Conservation (phyloP, 2,888 invertebrate genomes). For the Rugalucina vietnamica region DNA sequence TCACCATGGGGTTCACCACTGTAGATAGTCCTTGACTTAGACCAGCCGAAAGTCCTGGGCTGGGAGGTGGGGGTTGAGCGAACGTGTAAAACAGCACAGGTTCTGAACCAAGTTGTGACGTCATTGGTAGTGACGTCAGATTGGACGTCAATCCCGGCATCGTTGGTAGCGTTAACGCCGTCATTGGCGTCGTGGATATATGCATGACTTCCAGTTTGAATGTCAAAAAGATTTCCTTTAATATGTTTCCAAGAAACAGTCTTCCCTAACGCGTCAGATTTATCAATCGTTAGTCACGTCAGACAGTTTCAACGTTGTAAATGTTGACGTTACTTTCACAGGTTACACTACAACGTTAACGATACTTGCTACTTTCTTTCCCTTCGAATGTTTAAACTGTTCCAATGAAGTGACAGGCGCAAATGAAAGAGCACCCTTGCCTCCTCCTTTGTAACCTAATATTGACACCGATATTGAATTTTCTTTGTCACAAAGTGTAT, state of each 20-base stretch:
- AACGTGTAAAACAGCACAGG: slow-evolving; percentile 63
- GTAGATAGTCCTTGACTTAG: slow-evolving; percentile 15
- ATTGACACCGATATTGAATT: background rate
- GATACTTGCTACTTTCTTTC: too few species aligned
- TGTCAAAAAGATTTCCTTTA: background rate
- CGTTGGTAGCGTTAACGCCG: slow-evolving; percentile 27
- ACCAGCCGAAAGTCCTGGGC: slow-evolving; percentile 50
- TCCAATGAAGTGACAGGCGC: background rate
- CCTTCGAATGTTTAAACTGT: background rate
- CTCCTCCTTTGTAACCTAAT: background rate
- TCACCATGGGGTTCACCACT: slow-evolving; percentile 21
- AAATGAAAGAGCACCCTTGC: background rate
- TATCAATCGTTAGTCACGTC: too few species aligned
- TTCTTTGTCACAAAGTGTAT: background rate
- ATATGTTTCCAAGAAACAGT: too few species aligned
- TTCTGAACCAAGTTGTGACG: slow-evolving; percentile 29
- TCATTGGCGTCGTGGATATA: slow-evolving; percentile 56
- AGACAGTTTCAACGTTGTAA: too few species aligned
- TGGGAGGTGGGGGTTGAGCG: slow-evolving; percentile 60
- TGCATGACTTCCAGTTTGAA: slow-evolving; percentile 62
- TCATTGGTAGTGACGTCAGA: slow-evolving; percentile 40
- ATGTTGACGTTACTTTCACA: too few species aligned
- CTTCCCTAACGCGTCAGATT: too few species aligned
- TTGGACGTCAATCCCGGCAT: slow-evolving; percentile 34
- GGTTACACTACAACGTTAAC: too few species aligned